Evolutionary conservation across 2,888 invertebrate genomes (phyloP).

Genomic region (Microctonus hyperodae): DNA sequence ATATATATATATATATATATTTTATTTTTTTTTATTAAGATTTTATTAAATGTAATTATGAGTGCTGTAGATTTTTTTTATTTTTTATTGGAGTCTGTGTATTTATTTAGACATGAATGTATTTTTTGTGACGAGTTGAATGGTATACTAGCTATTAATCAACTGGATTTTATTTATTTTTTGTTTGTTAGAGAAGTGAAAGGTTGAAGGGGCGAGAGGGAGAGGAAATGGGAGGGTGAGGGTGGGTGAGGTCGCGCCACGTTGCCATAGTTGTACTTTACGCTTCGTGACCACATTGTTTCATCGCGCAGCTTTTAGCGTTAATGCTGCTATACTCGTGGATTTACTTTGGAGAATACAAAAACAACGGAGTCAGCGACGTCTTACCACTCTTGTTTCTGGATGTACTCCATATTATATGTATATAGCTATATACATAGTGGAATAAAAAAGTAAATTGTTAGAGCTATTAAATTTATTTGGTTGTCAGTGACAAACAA

Average conservation of each 20-base stretch:
- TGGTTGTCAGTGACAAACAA: too few relatives aligned
- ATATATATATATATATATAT: too few relatives aligned
- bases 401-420: not conserved
- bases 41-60: too few relatives aligned
- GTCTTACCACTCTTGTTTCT: not conserved
- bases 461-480: not conserved
- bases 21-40: not conserved
- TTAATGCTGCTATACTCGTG: conserved; percentile 51
- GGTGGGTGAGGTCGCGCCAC: conserved; percentile 27
- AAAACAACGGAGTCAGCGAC: not conserved
- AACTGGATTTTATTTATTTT: conserved; percentile 54
- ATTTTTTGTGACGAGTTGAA: conserved; percentile 55
- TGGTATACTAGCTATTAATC: conserved; percentile 60
- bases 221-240: not conserved
- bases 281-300: conserved; percentile 55
- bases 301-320: conserved; percentile 54
- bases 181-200: conserved; percentile 39
- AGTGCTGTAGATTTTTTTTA: too few relatives aligned
- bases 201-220: not conserved
- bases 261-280: conserved; percentile 45
- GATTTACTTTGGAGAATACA: conserved; percentile 12
- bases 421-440: not conserved
- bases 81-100: too few relatives aligned
- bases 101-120: not conserved
- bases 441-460: not conserved